phyloP scores from a whole-genome alignment of 2,113 vertebrate genomes.

The Enhydra lutris region DNA sequence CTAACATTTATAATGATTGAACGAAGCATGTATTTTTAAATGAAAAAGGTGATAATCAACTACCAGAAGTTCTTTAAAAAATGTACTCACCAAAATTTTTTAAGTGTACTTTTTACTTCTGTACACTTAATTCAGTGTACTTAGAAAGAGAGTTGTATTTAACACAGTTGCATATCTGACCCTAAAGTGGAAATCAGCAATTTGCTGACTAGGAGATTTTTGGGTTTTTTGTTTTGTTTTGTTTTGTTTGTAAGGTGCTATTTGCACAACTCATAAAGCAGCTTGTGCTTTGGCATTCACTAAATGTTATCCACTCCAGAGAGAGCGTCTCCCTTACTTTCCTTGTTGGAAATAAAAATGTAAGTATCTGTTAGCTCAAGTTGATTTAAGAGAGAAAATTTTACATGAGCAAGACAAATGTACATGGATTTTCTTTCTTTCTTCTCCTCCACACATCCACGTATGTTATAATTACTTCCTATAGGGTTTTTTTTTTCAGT shows the following conservation, averaged over 20 bases:
- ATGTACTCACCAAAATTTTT: not conserved
- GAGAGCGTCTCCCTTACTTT: constrained; percentile 50
- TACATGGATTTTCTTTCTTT: constrained; percentile 19
- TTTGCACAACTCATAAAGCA: constrained; percentile 11
- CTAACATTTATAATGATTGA: not conserved
- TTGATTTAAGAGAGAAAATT: constrained; percentile 12
- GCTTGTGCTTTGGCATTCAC: constrained; percentile 50
- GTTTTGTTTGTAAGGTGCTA: not conserved
- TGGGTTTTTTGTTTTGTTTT: too few relatives aligned
- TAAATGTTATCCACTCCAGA: constrained; percentile 47
- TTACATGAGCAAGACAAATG: not conserved
- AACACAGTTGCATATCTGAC: constrained; percentile 18
- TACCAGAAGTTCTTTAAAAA: not conserved
- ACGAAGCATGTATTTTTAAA: not conserved
- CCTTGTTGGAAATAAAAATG: constrained; percentile 43
- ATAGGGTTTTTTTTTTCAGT: not conserved
- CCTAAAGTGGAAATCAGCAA: constrained; percentile 58
- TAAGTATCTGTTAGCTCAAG: constrained; percentile 48
- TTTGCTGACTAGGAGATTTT: constrained; percentile 11
- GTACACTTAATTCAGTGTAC: not conserved
- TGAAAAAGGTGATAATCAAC: not conserved
- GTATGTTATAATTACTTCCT: not conserved
- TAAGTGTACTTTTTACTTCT: not conserved
- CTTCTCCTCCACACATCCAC: not conserved
- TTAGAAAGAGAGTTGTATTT: not conserved